A percentile compares a stretch with the other conserved stretches of the same genome.
Conservation (phyloP, 2,113 vertebrate genomes). For the Glaucomys volans region DNA sequence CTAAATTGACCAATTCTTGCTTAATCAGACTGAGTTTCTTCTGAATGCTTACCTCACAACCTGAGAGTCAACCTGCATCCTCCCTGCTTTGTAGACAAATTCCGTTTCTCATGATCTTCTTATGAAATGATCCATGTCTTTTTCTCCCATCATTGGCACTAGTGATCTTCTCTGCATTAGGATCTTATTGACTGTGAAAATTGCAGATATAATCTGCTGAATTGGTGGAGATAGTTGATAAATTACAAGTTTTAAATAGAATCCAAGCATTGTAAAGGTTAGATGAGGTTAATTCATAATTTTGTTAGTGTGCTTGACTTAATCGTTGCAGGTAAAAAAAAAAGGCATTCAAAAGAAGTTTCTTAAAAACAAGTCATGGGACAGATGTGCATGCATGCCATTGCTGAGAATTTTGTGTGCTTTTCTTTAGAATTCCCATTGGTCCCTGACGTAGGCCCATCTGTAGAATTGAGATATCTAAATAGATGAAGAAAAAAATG, state of each 20-base stretch:
- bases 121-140: neutral
- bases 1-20: neutral
- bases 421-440: neutral
- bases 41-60: neutral
- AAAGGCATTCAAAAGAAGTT: constrained; percentile 39
- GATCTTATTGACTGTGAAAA: constrained; percentile 55
- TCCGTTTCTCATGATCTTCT: neutral
- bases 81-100: neutral
- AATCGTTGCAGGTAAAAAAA: constrained; percentile 32
- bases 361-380: neutral
- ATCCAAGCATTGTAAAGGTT: constrained; percentile 39
- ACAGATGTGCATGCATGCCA: neutral
- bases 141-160: neutral
- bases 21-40: neutral
- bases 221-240: neutral
- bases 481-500: constrained; percentile 51
- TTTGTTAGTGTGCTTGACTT: neutral
- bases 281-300: constrained; percentile 30
- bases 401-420: neutral
- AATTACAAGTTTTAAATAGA: constrained; percentile 48
- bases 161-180: neutral
- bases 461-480: constrained; percentile 69
- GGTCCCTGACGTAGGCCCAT: constrained; percentile 4
- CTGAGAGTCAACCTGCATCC: neutral
- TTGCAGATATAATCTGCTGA: neutral